phyloP scores from a whole-genome alignment of 1,140 invertebrate genomes.

The Dinothrombium tinctorium region DNA sequence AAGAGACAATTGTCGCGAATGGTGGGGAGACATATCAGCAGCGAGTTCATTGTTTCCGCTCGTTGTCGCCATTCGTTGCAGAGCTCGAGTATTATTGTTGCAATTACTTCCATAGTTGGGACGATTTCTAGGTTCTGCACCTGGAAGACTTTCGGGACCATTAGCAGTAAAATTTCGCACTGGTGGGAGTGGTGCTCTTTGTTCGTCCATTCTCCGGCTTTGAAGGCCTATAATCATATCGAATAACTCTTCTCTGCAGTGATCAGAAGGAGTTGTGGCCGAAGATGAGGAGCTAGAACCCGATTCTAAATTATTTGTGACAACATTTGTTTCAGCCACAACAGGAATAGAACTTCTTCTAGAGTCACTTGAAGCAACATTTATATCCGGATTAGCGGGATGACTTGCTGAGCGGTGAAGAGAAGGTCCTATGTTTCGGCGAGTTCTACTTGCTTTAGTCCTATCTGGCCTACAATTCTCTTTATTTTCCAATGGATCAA shows the following conservation, averaged over 20 bases:
- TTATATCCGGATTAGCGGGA: not conserved
- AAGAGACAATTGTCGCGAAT: slow-evolving; percentile 18
- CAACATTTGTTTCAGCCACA: not conserved
- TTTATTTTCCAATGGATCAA: slow-evolving; percentile 12
- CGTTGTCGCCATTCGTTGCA: not conserved
- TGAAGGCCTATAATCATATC: slow-evolving; percentile 75
- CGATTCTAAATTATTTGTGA: no score
- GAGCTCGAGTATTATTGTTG: slow-evolving; percentile 5
- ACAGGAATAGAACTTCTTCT: not conserved
- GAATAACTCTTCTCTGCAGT: slow-evolving; percentile 34
- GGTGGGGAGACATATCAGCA: not conserved
- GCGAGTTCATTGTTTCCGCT: not conserved
- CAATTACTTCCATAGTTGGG: not conserved
- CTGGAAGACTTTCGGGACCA: slow-evolving; percentile 8
- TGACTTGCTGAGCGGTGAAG: slow-evolving; percentile 2
- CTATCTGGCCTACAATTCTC: slow-evolving; percentile 6
- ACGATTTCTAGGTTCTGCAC: not conserved
- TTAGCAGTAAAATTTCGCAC: slow-evolving; percentile 9
- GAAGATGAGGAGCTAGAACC: not conserved
- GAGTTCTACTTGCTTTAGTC: slow-evolving; percentile 17
- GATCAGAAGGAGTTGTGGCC: not conserved
- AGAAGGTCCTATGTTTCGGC: slow-evolving; percentile 15
- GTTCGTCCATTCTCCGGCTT: slow-evolving; percentile 74
- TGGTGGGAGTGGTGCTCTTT: slow-evolving; percentile 52
- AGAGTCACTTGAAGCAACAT: not conserved